A percentile compares a stretch with the other conserved stretches of the same genome.
phyloP scores from a whole-genome alignment of 2,888 invertebrate genomes.

The Graphium colonna region DNA sequence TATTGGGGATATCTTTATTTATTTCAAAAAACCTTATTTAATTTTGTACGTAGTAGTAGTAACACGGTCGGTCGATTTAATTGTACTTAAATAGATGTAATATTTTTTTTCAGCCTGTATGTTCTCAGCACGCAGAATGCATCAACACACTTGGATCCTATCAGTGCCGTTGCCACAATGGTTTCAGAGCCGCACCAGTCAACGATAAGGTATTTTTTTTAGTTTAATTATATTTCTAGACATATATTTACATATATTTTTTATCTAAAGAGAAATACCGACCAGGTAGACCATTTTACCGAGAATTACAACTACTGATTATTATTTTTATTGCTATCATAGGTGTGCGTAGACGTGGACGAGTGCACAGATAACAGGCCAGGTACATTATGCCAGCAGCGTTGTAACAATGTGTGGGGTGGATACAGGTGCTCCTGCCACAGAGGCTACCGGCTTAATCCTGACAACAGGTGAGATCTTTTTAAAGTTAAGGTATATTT shows the following conservation, averaged over 20 bases:
- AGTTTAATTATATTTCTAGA: too few species aligned
- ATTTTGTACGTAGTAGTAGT: too few species aligned
- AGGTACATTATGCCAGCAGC: conserved; percentile 86
- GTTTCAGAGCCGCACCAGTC: conserved; percentile 63
- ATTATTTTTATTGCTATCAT: not conserved
- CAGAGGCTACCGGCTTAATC: conserved; percentile 88
- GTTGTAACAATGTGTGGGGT: conserved; percentile 95
- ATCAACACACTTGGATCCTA: conserved; percentile 73
- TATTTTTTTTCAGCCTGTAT: conserved; percentile 51
- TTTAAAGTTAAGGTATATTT: too few species aligned
- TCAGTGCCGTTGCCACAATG: conserved; percentile 63
- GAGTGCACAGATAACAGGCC: conserved; percentile 77
- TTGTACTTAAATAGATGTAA: not conserved
- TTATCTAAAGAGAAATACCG: too few species aligned
- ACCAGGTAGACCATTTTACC: too few species aligned
- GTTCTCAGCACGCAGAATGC: conserved; percentile 69
- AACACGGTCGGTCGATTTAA: not conserved
- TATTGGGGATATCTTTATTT: too few species aligned
- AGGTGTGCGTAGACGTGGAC: conserved; percentile 83
- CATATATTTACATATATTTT: too few species aligned
- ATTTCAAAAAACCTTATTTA: too few species aligned
- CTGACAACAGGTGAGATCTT: conserved; percentile 50
- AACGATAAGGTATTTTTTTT: conserved; percentile 61
- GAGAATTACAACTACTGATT: not conserved
- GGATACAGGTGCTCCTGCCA: conserved; percentile 93